Percentiles rank a stretch among this genome's conserved stretches.
phyloP scores from a whole-genome alignment of 2,797 vertebrate genomes.

The Ctenopoma multispine region DNA sequence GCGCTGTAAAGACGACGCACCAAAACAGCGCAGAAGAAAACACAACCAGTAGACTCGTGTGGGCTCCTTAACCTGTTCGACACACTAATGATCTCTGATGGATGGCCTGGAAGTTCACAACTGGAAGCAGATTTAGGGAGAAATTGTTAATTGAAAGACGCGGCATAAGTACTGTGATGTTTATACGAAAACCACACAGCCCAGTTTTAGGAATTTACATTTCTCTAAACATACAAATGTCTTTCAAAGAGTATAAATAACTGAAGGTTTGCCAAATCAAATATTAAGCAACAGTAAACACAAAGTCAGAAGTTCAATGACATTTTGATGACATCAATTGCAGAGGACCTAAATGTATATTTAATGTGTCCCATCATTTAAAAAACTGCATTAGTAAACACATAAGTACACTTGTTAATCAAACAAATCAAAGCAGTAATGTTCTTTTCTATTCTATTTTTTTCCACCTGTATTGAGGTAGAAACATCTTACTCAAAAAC shows the following conservation, averaged over 20 bases:
- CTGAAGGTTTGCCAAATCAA: slow-evolving; percentile 27
- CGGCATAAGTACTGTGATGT: neutral
- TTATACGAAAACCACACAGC: neutral
- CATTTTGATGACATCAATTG: slow-evolving; percentile 4
- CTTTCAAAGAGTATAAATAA: neutral
- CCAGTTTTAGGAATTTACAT: neutral
- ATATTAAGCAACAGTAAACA: slow-evolving; percentile 28
- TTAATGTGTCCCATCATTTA: slow-evolving; percentile 6
- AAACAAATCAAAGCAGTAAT: slow-evolving; percentile 39
- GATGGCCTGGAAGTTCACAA: neutral
- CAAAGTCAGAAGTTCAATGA: slow-evolving; percentile 2
- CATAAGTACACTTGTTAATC: slow-evolving; percentile 8
- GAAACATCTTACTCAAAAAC: neutral
- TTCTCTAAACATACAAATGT: neutral
- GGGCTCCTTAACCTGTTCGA: neutral
- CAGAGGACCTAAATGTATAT: slow-evolving; percentile 1
- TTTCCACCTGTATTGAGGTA: neutral
- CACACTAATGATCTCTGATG: slow-evolving; percentile 11
- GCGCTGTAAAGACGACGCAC: slow-evolving; percentile 79
- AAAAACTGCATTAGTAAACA: slow-evolving; percentile 1
- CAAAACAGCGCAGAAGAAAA: slow-evolving; percentile 54
- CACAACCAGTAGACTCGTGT: slow-evolving; percentile 8
- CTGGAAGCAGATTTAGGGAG: slow-evolving; percentile 4
- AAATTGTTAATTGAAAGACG: neutral
- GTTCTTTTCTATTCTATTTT: slow-evolving; percentile 39